Evolutionary conservation across 2,113 vertebrate genomes (phyloP), one percentile per base, ranked within the genome.

Genomic region (Kryptolebias marmoratus): DNA sequence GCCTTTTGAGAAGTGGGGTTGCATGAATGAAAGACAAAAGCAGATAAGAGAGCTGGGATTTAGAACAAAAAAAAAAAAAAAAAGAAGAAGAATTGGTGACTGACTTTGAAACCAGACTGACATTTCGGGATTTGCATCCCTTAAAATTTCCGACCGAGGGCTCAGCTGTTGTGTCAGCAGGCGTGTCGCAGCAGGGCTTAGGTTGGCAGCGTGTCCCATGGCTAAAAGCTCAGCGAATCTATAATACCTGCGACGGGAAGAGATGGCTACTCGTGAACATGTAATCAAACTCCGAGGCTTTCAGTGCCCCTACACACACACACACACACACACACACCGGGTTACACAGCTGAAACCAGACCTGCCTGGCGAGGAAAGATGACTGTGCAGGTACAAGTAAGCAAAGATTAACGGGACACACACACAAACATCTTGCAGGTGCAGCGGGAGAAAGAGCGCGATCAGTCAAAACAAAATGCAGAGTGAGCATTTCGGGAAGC

Each of bases 401-500:
- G 16, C 48, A 67, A 18, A 60, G 47, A 65, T 6, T 4, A 14
- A 68, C 13, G 13, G 11, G 9, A 49, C 16, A 68, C 42, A 75
- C 28, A 55, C 52, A 59, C 54, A 71, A 70, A 10, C 27, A 60
- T 61, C 48, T 63, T 68, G 70, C 68, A 88, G 68, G 65, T 81
- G 74, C 15, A 54, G 50, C 12, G 12, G 28, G 16, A 66, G 28
- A 68, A 48, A 69, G 22, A 28, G 53, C 54, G 28, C 1, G 65
- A 28, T 67, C 50, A 28, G 27, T 15, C 47, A 54, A 42, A 22
- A 61, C 42, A 67, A 86, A 83, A 58, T 16, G 76, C 68, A 66
- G 30, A 83, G 55, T 45, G 64, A 81, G 83, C 85, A 80, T 63
- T 83, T 73, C 64, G 32, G 22, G 59, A 65, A 71, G 60, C 68